Conservation (phyloP, 2,888 invertebrate species). For the Helicoverpa assulta region DNA sequence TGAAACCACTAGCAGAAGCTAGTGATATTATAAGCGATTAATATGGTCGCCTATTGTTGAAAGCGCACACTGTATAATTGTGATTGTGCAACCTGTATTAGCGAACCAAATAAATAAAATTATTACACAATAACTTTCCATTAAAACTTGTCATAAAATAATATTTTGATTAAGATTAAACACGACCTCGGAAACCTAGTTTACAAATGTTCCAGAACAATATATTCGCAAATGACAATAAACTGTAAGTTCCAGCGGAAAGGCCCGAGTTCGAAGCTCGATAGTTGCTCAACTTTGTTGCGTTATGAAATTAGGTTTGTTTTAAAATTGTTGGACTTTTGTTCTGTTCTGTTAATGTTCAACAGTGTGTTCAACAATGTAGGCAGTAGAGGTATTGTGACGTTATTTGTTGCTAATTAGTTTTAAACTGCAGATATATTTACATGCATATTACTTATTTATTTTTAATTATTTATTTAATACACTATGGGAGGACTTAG, state of each 20-base stretch:
- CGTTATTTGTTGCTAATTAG: no score
- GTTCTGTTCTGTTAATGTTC: neutral
- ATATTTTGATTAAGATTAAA: conserved; percentile 13
- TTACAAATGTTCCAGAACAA: conserved; percentile 26
- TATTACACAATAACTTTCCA: neutral
- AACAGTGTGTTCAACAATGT: no score
- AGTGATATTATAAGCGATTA: no score
- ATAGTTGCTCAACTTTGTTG: conserved; percentile 25
- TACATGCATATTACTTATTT: no score
- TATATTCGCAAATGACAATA: conserved; percentile 27
- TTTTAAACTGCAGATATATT: no score
- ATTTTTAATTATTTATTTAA: no score
- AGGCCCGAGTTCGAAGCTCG: conserved; percentile 20
- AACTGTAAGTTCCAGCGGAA: conserved; percentile 13
- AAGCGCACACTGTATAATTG: no score
- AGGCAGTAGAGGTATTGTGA: no score
- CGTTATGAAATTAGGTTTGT: conserved; percentile 9
- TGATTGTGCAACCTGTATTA: no score
- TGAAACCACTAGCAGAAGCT: no score
- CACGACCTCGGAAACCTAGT: conserved; percentile 12
- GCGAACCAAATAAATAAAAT: neutral
- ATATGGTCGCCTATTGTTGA: no score
- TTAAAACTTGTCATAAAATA: neutral
- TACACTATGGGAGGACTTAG: no score
- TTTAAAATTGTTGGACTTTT: neutral